Percentiles rank a stretch among this genome's conserved stretches.
Conservation (phyloP, 2,797 vertebrate genomes). For the Cynopterus sphinx region DNA sequence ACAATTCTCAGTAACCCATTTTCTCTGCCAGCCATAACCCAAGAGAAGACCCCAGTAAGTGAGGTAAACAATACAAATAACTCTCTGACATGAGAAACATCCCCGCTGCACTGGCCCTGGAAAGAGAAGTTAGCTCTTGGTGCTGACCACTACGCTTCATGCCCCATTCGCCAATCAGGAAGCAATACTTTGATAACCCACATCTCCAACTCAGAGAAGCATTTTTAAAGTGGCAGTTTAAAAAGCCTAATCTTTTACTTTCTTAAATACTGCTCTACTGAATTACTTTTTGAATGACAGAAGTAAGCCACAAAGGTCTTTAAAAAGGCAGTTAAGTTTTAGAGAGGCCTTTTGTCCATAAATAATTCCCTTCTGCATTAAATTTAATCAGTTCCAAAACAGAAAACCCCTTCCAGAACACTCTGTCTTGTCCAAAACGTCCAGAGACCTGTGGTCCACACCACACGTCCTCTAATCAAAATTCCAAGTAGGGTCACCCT, state of each 20-base stretch:
- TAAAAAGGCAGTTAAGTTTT: neutral
- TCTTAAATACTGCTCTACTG: neutral
- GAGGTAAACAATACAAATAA: neutral
- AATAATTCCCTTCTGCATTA: neutral
- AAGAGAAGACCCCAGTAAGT: neutral
- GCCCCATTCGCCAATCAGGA: neutral
- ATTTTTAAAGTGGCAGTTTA: neutral
- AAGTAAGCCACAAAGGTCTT: neutral
- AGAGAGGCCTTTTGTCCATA: neutral
- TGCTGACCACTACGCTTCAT: neutral
- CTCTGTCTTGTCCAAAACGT: neutral
- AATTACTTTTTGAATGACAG: neutral
- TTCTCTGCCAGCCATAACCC: neutral
- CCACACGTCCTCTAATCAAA: neutral
- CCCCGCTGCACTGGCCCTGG: neutral
- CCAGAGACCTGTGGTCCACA: neutral
- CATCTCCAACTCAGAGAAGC: neutral
- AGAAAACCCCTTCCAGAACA: neutral
- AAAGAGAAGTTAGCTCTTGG: neutral
- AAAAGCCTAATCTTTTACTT: neutral
- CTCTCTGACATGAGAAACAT: neutral
- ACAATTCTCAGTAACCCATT: neutral
- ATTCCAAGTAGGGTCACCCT: neutral
- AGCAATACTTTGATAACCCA: neutral
- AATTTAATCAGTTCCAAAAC: slow-evolving; percentile 3